Base-by-base conservation (phyloP, 2,888 invertebrate species). In the Euplexia lucipara region DNA sequence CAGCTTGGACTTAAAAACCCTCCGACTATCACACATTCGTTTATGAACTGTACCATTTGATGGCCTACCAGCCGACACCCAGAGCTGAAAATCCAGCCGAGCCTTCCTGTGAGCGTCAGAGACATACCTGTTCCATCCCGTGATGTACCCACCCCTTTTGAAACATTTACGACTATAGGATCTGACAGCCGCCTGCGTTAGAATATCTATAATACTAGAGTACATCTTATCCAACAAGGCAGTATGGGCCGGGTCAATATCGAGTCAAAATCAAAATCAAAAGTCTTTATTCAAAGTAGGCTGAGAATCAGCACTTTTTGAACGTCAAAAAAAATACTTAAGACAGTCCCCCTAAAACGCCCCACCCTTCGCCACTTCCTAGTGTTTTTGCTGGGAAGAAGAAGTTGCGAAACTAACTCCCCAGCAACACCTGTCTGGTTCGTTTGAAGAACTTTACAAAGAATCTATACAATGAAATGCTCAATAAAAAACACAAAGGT, bases 201-300 rank as follows among this genome's bases (percentile, higher is more conserved):
- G 18, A 12, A 48, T 48, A 32, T 51, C 22, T 22, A 7, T 51
- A 22, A 51, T 51, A 9, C 22, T 37, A 35, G 20, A 10, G 22
- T 51, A 51, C 35, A 37, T 51, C 7, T n/a, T 6, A 37, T 51
- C 49, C 35, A 51, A 35, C 35, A 51, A 51, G 1, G 22, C 39
- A 16, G 26, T 52, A 41, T 52, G 52, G 1, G 0, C 52, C 10
- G 39, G 30, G 52, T 52, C 52, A 39, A n/a, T n/a, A n/a, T n/a
- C n/a, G n/a, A n/a, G n/a, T n/a, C n/a, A n/a, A n/a, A n/a, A n/a
- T n/a, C n/a, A n/a, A n/a, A n/a, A n/a, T n/a, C n/a, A n/a, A n/a
- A n/a, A n/a, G n/a, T n/a, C n/a, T n/a, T n/a, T n/a, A n/a, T n/a
- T n/a, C n/a, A n/a, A n/a, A n/a, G n/a, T n/a, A n/a, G n/a, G n/a